A percentile compares a stretch with the other conserved stretches of the same genome.
Evolutionary conservation across 2,797 vertebrate species (phyloP).

Genomic region (Anomalospiza imberbis): DNA sequence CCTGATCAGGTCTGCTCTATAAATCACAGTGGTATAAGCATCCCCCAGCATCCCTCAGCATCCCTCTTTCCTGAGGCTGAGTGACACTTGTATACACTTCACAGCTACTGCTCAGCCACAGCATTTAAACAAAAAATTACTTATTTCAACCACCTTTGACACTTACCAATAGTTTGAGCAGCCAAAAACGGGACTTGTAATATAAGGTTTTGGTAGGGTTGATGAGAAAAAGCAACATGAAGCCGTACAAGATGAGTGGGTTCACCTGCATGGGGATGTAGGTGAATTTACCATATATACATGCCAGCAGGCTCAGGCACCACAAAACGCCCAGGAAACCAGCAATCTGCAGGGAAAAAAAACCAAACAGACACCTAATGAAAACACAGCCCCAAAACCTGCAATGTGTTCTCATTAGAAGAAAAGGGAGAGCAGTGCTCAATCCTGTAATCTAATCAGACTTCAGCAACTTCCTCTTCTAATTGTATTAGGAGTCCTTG

Average conservation of each 20-base stretch:
- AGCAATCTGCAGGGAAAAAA: conserved; percentile 81
- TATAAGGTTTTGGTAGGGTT: conserved; percentile 98
- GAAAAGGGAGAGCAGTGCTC: conserved; percentile 29
- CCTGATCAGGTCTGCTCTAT: neutral
- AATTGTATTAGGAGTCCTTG: conserved; percentile 39
- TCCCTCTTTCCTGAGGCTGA: neutral
- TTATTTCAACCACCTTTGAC: neutral
- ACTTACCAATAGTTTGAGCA: conserved; percentile 95
- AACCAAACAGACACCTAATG: neutral
- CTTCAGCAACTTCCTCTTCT: conserved; percentile 42
- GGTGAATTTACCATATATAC: conserved; percentile 84
- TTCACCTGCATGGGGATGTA: conserved; percentile 90
- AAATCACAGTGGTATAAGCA: neutral
- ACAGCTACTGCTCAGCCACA: neutral
- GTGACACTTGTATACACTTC: neutral
- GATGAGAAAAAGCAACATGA: conserved; percentile 97
- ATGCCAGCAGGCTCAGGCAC: conserved; percentile 94
- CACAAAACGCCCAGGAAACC: conserved; percentile 95
- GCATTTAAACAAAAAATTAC: neutral
- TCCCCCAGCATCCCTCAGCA: neutral
- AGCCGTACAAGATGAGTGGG: conserved; percentile 92
- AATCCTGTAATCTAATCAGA: conserved; percentile 41
- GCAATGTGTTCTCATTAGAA: conserved; percentile 32
- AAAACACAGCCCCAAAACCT: neutral
- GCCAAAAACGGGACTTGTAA: conserved; percentile 99